These are phyloP conservation scores for Intellagama lesueurii DNA, from an alignment of 2,797 vertebrate genomes.

Conservation along the genomic window DNA sequence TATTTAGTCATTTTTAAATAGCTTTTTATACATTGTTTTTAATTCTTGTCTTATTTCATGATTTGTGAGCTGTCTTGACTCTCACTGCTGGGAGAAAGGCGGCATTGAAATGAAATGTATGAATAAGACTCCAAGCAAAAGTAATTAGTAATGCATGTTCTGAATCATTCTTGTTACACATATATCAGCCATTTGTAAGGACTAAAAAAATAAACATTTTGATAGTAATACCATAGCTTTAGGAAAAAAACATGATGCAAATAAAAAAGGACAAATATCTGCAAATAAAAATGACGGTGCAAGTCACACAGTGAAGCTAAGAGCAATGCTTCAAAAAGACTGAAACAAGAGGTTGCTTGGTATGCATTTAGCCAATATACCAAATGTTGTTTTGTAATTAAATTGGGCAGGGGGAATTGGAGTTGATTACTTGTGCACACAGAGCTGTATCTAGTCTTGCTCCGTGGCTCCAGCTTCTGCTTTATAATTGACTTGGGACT, in stretches of 20 bases:
- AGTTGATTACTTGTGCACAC: slow-evolving; percentile 68
- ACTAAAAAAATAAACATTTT: background rate
- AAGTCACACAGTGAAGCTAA: slow-evolving; percentile 24
- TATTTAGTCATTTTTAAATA: too few species aligned
- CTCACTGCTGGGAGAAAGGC: too few species aligned
- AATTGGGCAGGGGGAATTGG: slow-evolving; percentile 65
- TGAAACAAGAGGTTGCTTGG: slow-evolving; percentile 58
- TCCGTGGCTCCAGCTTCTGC: slow-evolving; percentile 62
- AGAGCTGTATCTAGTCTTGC: slow-evolving; percentile 59
- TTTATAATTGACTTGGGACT: slow-evolving; percentile 68
- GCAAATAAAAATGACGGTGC: slow-evolving; percentile 53
- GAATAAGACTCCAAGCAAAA: background rate
- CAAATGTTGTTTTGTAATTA: slow-evolving; percentile 76
- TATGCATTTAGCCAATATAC: slow-evolving; percentile 65
- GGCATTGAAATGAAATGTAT: background rate
- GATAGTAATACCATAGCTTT: slow-evolving; percentile 28
- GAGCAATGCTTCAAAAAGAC: slow-evolving; percentile 31
- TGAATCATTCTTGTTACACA: slow-evolving; percentile 35
- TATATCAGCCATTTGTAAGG: slow-evolving; percentile 17
- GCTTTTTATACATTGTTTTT: too few species aligned
- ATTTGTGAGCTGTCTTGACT: too few species aligned
- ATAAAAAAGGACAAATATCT: background rate
- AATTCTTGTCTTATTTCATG: too few species aligned
- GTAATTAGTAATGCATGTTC: background rate
- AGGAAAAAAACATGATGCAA: background rate